A percentile compares a stretch with the other conserved stretches of the same genome.
phyloP scores from a whole-genome alignment of 2,888 invertebrate species.

The Caenorhabditis sulstoni region DNA sequence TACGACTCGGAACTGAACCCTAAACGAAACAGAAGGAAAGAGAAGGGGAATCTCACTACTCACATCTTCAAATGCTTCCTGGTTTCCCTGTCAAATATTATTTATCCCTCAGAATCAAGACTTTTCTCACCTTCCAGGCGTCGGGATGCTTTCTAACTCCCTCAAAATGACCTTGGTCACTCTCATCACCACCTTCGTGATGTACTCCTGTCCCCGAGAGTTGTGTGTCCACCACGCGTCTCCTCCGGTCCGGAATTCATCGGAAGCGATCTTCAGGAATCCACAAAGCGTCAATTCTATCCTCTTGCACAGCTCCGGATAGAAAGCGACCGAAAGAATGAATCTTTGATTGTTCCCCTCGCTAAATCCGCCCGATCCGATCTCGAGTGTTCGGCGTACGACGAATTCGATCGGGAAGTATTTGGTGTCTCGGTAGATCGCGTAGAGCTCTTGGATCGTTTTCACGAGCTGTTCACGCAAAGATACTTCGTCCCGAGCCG shows the following conservation, averaged over 20 bases:
- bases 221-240: conserved; percentile 76
- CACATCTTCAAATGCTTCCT: conserved; percentile 18
- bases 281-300: conserved; percentile 61
- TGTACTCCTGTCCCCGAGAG: conserved; percentile 66
- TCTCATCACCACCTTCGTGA: conserved; percentile 63
- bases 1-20: not conserved
- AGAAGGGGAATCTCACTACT: conserved; percentile 1
- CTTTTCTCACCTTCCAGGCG: conserved; percentile 26
- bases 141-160: conserved; percentile 45
- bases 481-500: conserved; percentile 23
- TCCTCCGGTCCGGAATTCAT: conserved; percentile 67
- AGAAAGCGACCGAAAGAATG: conserved; percentile 52
- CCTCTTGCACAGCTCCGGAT: conserved; percentile 52
- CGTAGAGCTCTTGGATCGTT: conserved; percentile 56
- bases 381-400: conserved; percentile 67
- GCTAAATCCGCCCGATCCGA: conserved; percentile 54
- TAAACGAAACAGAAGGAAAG: conserved; percentile 1
- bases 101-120: not conserved
- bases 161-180: conserved; percentile 47
- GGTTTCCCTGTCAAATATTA: conserved; percentile 14
- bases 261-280: conserved; percentile 64
- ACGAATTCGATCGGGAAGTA: conserved; percentile 73
- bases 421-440: conserved; percentile 62
- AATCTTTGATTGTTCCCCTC: conserved; percentile 25
- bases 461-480: conserved; percentile 37